Conservation (phyloP, 2,888 invertebrate species). For the Papilio protenor region DNA sequence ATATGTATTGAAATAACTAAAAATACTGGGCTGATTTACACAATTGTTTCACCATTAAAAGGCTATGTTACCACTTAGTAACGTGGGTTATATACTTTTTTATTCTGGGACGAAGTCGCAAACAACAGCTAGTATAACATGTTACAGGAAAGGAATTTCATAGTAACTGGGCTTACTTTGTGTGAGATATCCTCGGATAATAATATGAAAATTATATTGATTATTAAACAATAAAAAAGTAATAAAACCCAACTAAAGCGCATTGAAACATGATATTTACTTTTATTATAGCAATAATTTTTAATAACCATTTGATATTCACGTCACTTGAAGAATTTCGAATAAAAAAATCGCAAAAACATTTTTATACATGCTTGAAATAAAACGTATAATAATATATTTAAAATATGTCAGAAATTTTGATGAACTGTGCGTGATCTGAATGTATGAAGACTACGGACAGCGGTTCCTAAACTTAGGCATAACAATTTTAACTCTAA, state of each 20-base stretch:
- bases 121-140: too few relatives aligned
- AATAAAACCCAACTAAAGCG: neutral
- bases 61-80: too few relatives aligned
- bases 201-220: neutral
- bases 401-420: constrained; percentile 6
- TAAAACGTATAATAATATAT: neutral
- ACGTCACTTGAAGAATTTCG: neutral
- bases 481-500: too few relatives aligned
- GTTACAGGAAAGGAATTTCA: too few relatives aligned
- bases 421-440: neutral
- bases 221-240: neutral
- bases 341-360: constrained; percentile 11
- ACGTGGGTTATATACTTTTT: too few relatives aligned
- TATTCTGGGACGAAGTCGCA: too few relatives aligned
- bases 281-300: neutral
- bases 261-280: constrained; percentile 14
- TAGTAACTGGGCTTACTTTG: too few relatives aligned
- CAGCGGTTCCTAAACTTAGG: too few relatives aligned
- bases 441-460: neutral
- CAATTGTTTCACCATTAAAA: too few relatives aligned
- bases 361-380: neutral
- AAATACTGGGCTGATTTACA: too few relatives aligned
- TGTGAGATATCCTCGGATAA: neutral
- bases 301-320: constrained; percentile 31
- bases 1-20: too few relatives aligned